Percentiles rank a stretch among this genome's conserved stretches.
Evolutionary conservation across 2,113 vertebrate species (phyloP).

Genomic region (Bos taurus): ARS-UCD2.0 NC_037335.1:50125501-50126000

Average conservation of each 20-base stretch:
- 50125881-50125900: conserved; percentile 41
- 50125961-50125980: background rate
- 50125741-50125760: background rate
- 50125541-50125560: background rate
- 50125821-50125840: conserved; percentile 36
- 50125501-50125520: background rate
- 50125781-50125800: conserved; percentile 16
- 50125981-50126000: background rate
- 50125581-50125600: background rate
- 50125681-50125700: background rate
- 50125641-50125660: background rate
- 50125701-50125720: conserved; percentile 4
- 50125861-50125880: conserved; percentile 54
- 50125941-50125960: conserved; percentile 32
- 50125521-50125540: background rate
- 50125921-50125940: background rate
- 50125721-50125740: background rate
- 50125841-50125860: background rate
- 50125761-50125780: background rate
- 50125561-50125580: background rate
- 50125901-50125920: background rate
- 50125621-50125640: background rate
- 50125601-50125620: background rate
- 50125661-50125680: background rate
- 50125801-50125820: conserved; percentile 15